phyloP scores from a whole-genome alignment of 1,140 invertebrate species.

The Drosophila suzukii region DNA sequence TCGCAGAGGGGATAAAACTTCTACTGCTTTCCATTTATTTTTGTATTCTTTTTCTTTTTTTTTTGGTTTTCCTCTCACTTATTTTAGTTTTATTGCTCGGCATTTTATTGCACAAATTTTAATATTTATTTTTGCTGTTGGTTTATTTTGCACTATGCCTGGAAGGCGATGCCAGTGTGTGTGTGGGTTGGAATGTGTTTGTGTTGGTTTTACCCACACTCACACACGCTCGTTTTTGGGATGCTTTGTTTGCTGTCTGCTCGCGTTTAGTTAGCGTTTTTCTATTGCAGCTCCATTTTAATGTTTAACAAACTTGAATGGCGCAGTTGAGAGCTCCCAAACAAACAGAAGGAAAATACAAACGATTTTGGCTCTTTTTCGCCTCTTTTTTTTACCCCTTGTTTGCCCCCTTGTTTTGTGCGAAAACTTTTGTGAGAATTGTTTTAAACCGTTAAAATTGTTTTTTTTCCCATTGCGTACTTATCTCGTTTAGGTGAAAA shows the following conservation, averaged over 20 bases:
- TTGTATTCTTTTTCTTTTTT: conserved; percentile 35
- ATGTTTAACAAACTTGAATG: conserved; percentile 76
- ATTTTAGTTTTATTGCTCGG: conserved; percentile 72
- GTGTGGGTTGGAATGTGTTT: conserved; percentile 23
- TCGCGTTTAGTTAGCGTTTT: conserved; percentile 72
- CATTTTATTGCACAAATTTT: conserved; percentile 80
- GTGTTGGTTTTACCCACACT: conserved; percentile 23
- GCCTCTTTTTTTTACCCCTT: conserved; percentile 1
- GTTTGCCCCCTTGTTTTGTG: conserved; percentile 18
- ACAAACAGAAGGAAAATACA: conserved; percentile 51
- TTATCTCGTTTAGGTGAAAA: conserved; percentile 28
- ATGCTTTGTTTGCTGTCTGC: conserved; percentile 52
- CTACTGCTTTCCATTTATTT: conserved; percentile 26
- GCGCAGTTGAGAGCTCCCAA: conserved; percentile 48
- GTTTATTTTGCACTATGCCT: conserved; percentile 71
- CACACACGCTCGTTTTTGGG: conserved; percentile 10
- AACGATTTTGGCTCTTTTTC: conserved; percentile 18
- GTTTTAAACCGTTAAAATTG: conserved; percentile 56
- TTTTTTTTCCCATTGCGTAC: conserved; percentile 21
- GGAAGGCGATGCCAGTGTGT: conserved; percentile 27
- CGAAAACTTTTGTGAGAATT: conserved; percentile 47
- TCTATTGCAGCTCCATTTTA: conserved; percentile 63
- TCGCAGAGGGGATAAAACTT: conserved; percentile 33
- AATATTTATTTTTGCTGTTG: conserved; percentile 75
- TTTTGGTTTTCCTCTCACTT: conserved; percentile 36